Conservation (phyloP, 2,113 vertebrate species). For the Argyrosomus japonicus region DNA sequence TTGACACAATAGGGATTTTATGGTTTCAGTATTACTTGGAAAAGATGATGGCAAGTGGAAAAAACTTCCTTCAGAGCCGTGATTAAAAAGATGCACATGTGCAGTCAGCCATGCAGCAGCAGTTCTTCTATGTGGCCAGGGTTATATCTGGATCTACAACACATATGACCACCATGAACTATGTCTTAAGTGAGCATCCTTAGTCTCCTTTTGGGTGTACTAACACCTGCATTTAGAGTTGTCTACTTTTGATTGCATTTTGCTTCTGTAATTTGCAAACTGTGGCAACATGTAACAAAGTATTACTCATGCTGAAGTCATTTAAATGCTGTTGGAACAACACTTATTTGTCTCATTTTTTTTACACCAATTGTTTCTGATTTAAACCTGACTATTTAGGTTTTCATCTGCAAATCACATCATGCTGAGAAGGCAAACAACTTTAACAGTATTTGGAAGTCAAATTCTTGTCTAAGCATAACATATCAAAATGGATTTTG, state of each 20-base stretch:
- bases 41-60: slow-evolving; percentile 36
- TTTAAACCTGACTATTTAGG: neutral
- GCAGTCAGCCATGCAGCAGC: slow-evolving; percentile 10
- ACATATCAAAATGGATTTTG: slow-evolving; percentile 4
- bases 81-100: slow-evolving; percentile 47
- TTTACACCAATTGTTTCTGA: neutral
- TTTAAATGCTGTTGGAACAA: neutral
- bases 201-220: neutral
- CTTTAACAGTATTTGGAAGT: neutral
- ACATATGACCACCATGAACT: neutral
- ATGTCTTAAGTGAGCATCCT: neutral
- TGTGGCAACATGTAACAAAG: no score
- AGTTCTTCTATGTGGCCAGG: neutral
- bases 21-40: slow-evolving; percentile 31
- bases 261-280: neutral
- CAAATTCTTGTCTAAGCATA: neutral
- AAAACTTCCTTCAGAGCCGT: slow-evolving; percentile 12
- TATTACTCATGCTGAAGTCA: neutral
- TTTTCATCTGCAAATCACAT: neutral
- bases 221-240: neutral
- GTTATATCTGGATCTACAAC: slow-evolving; percentile 17
- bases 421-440: neutral
- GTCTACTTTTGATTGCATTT: neutral
- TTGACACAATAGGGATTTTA: slow-evolving; percentile 6
- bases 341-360: neutral